Percentiles rank a stretch among this genome's conserved stretches.
Evolutionary conservation across 2,888 invertebrate genomes (phyloP).

Genomic region (Euclidia mi): DNA sequence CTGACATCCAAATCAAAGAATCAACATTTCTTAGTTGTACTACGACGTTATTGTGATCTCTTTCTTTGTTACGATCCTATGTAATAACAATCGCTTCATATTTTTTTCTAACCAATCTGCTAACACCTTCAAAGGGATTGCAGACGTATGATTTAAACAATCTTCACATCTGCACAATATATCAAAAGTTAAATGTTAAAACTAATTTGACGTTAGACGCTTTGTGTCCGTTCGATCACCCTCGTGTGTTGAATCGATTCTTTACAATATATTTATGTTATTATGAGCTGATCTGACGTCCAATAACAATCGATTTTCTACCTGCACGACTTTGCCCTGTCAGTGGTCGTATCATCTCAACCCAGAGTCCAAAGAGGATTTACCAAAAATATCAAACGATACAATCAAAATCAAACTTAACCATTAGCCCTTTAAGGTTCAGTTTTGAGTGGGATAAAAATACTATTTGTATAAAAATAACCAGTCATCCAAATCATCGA

Average conservation of each 20-base stretch:
- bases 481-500: conserved; percentile 83
- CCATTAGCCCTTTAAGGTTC: rapidly evolving
- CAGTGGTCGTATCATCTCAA: conserved; percentile 78
- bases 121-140: neutral
- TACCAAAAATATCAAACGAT: conserved; percentile 57
- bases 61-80: neutral
- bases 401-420: conserved; percentile 22
- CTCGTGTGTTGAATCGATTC: conserved; percentile 58
- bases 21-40: neutral
- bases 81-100: neutral
- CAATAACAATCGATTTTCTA: conserved; percentile 85
- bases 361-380: conserved; percentile 69
- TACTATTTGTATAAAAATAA: conserved; percentile 76
- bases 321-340: conserved; percentile 76
- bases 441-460: conserved; percentile 21
- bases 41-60: neutral
- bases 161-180: conserved; percentile 34
- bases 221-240: conserved; percentile 54
- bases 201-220: conserved; percentile 63
- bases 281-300: conserved; percentile 66
- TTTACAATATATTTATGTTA: conserved; percentile 68
- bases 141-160: conserved; percentile 19
- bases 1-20: too few relatives aligned
- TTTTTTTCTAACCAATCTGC: neutral
- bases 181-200: conserved; percentile 52